Evolutionary conservation across 2,113 vertebrate species (phyloP).

Genomic region (Anarhynchus alexandrinus): DNA sequence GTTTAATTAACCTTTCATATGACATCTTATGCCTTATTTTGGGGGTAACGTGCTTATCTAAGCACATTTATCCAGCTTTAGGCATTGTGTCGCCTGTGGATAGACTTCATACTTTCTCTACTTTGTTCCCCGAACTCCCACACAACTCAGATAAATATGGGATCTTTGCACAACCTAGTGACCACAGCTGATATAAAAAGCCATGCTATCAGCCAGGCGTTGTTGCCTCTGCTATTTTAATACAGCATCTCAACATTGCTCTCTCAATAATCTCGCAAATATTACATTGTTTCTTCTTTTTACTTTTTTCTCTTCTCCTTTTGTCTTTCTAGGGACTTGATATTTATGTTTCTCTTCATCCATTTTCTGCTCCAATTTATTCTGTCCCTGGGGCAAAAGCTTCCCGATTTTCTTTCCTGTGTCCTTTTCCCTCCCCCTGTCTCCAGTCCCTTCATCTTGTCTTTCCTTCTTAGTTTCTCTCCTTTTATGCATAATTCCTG

Average conservation of each 20-base stretch:
- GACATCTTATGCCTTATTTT: not conserved
- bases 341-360: not conserved
- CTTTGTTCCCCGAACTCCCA: not conserved
- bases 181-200: not conserved
- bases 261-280: not conserved
- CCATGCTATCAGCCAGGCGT: rapidly evolving
- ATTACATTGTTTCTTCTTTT: not conserved
- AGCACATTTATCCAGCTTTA: not conserved
- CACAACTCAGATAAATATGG: not conserved
- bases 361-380: not conserved
- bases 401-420: not conserved
- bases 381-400: not conserved
- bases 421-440: not conserved
- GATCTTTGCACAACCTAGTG: not conserved
- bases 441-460: not conserved
- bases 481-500: not conserved
- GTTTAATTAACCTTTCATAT: not conserved
- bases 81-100: not conserved
- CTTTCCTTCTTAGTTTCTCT: not conserved
- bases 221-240: not conserved
- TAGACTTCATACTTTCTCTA: not conserved
- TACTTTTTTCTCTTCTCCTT: not conserved
- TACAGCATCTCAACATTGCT: not conserved
- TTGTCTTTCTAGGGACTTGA: not conserved
- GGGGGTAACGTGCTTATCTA: not conserved